These are phyloP conservation scores for Lophius americanus DNA, from an alignment of 2,797 vertebrate genomes.

Conservation along the genomic window DNA sequence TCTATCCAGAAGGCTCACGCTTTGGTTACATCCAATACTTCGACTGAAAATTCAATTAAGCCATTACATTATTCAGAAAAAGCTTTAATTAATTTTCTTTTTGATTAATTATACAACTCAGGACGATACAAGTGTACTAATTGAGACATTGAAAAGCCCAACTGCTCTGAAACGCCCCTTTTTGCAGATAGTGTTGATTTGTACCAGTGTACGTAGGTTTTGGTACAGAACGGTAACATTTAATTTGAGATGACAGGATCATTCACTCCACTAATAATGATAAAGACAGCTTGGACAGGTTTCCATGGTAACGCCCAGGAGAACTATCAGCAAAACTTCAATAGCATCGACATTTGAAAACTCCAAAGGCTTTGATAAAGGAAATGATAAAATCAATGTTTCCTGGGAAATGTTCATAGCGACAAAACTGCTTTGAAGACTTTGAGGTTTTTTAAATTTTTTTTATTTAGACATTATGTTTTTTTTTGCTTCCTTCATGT, in stretches of 20 bases:
- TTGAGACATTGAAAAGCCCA: conserved; percentile 12
- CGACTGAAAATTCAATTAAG: conserved; percentile 49
- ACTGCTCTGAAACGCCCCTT: conserved; percentile 11
- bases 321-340: conserved; percentile 47
- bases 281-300: conserved; percentile 31
- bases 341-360: conserved; percentile 31
- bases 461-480: no score
- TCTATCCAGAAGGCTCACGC: conserved; percentile 36
- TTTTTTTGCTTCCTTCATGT: no score
- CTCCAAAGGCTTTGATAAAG: conserved; percentile 34
- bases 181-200: conserved; percentile 43
- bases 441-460: conserved; percentile 28
- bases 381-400: conserved; percentile 59
- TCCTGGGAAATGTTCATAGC: conserved; percentile 43
- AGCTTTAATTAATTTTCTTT: not conserved
- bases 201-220: conserved; percentile 36
- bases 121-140: not conserved
- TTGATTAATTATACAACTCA: conserved; percentile 21
- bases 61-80: conserved; percentile 9
- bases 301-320: conserved; percentile 22
- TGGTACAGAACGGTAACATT: conserved; percentile 44
- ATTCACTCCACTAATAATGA: conserved; percentile 41
- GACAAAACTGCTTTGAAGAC: conserved; percentile 32
- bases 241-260: conserved; percentile 55
- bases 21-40: conserved; percentile 49